Evolutionary conservation across 1,140 invertebrate species (phyloP), one percentile per base, ranked within the genome.

Genomic region (Pseudomyrmex flavicornis): DNA sequence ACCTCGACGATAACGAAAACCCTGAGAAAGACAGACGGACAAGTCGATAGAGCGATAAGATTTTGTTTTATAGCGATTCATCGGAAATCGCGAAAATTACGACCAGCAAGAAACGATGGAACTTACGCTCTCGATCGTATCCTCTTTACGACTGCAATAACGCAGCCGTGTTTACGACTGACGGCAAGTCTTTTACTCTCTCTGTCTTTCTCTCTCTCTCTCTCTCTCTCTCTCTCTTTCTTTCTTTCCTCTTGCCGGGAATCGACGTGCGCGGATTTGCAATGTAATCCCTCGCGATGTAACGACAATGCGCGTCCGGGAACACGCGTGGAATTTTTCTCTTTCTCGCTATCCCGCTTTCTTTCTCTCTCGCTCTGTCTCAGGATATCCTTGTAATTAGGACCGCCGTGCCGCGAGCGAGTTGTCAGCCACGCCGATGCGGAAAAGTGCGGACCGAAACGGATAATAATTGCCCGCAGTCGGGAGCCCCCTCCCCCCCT

Each of bases 61-160:
- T 82, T 80, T 82, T 82, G 83, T 73, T 82, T 82, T 73, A 79
- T 84, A 68, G 73, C 26, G 59, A 68, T 84, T 84, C 74, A 84
- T 84, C 63, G 82, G 56, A 15, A 79, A 79, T 84, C 73, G 52
- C 20, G 63, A 79, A 52, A 84, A 79, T 79, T 84, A 84, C 65
- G 74, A 63, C 15, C 74, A 22, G 22, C 50, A 56, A 56, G 52
- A 35, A 58, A 69, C 75, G 75, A 68, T 58, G 63, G 58, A 75
- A 76, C 62, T 65, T 48, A 68, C 52, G 75, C 62, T 75, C 82
- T 75, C 82, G 79, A 82, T 82, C 69, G 69, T 74, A 74, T 82
- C 65, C 76, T 13, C 63, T 79, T 79, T 79, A 79, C 76, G 65
- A 70, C 63, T 26, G 65, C 65, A 69, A 58, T 69, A 79, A 79